Percentiles rank a stretch among this genome's conserved stretches.
These are phyloP conservation scores for Euthynnus affinis DNA, from an alignment of 2,797 vertebrate species.

Conservation along the genomic window DNA sequence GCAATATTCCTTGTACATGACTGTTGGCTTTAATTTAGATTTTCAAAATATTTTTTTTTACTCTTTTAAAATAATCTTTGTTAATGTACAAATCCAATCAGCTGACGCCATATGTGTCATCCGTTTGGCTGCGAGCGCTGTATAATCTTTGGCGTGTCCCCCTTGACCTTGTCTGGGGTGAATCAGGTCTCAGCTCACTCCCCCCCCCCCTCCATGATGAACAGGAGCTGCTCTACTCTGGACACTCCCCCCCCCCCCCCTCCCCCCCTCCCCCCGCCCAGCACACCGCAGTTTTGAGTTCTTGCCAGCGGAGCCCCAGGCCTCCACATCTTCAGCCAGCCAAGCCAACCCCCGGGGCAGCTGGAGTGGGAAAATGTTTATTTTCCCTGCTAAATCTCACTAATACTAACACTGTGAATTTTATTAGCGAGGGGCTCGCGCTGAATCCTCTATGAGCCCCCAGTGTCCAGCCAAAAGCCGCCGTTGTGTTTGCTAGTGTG, in stretches of 20 bases:
- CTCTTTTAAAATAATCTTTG: background rate
- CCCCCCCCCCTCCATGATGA: constrained; percentile 18
- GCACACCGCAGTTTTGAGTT: constrained; percentile 32
- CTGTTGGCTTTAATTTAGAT: background rate
- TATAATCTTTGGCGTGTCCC: constrained; percentile 31
- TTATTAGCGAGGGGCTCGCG: constrained; percentile 71
- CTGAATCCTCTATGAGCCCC: constrained; percentile 66
- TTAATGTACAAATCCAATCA: background rate
- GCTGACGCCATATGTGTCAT: background rate
- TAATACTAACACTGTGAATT: constrained; percentile 80
- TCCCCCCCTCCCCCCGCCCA: background rate
- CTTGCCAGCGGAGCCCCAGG: constrained; percentile 47
- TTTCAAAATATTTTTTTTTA: background rate
- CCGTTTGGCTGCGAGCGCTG: background rate
- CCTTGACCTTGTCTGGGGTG: constrained; percentile 45
- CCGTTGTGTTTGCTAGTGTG: constrained; percentile 65
- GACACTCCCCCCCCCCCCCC: background rate
- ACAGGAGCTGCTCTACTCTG: background rate
- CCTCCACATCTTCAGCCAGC: constrained; percentile 36
- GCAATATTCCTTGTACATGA: background rate
- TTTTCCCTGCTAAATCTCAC: constrained; percentile 79
- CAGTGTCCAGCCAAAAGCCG: constrained; percentile 64
- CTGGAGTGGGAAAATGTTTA: constrained; percentile 67
- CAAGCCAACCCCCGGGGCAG: constrained; percentile 20
- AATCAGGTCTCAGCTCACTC: constrained; percentile 32